Evolutionary conservation across 2,113 vertebrate species (phyloP).

Genomic region (Rhagologus leucostigma): DNA sequence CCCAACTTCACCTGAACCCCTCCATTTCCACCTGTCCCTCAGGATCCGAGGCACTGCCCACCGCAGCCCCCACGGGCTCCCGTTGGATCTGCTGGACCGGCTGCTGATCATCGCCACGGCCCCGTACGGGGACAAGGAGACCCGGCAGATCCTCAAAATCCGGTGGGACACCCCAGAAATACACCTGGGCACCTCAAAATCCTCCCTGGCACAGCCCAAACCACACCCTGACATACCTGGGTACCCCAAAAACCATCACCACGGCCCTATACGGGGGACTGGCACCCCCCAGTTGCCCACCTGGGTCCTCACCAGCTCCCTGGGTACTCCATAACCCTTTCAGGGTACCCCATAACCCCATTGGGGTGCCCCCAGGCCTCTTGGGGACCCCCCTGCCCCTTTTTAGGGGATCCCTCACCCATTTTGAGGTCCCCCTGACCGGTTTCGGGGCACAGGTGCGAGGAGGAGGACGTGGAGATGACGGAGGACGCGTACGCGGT

Average conservation of each 20-base stretch:
- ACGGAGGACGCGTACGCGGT: neutral
- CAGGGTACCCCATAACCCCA: neutral
- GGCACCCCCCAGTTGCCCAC: no score
- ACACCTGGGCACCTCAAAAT: neutral
- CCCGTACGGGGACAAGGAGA: neutral
- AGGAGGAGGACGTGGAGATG: slow-evolving; percentile 1
- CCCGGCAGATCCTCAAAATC: neutral
- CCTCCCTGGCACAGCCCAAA: rapidly evolving
- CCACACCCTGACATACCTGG: rapidly evolving
- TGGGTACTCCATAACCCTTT: no score
- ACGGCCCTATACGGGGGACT: rapidly evolving
- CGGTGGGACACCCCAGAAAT: neutral
- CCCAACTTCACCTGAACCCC: neutral
- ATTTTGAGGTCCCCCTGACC: neutral
- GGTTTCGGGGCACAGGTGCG: neutral
- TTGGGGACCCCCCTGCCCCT: rapidly evolving
- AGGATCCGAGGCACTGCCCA: neutral
- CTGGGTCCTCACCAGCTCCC: neutral
- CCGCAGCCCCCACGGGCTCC: neutral
- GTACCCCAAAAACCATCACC: neutral
- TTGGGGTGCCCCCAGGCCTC: rapidly evolving
- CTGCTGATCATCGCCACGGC: neutral
- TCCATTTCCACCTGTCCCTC: rapidly evolving
- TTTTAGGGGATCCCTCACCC: neutral
- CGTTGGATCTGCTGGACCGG: neutral